These are phyloP conservation scores for Laticauda laticaudata DNA, from an alignment of 2,113 vertebrate genomes.

Conservation along the genomic window DNA sequence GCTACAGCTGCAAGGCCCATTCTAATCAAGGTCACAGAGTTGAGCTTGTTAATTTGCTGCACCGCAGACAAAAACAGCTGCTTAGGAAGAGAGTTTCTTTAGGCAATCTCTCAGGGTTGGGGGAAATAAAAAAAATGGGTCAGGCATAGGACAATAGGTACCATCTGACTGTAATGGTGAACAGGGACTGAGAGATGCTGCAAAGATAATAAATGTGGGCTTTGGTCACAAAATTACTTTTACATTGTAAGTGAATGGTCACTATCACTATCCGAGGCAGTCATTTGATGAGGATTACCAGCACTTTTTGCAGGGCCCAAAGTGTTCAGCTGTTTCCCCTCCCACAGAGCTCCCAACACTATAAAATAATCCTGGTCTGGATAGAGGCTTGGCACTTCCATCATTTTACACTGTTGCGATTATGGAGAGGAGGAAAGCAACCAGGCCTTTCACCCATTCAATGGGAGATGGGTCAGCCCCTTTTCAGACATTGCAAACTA, in stretches of 20 bases:
- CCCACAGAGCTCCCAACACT: no score
- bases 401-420: background rate
- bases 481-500: background rate
- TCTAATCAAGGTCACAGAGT: background rate
- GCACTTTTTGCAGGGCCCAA: background rate
- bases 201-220: background rate
- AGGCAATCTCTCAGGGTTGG: background rate
- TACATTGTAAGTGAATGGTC: background rate
- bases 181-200: background rate
- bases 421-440: background rate
- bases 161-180: background rate
- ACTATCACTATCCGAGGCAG: background rate
- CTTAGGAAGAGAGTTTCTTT: background rate
- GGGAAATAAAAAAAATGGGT: background rate
- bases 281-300: background rate
- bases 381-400: background rate
- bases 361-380: background rate
- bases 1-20: background rate
- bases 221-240: background rate
- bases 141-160: background rate
- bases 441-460: background rate
- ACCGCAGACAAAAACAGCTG: background rate
- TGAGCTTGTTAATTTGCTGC: background rate
- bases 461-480: background rate
- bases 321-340: background rate